Percentiles rank a stretch among this genome's conserved stretches.
Evolutionary conservation across 2,888 invertebrate genomes (phyloP).

Genomic region (Pristionchus arcanus): DNA sequence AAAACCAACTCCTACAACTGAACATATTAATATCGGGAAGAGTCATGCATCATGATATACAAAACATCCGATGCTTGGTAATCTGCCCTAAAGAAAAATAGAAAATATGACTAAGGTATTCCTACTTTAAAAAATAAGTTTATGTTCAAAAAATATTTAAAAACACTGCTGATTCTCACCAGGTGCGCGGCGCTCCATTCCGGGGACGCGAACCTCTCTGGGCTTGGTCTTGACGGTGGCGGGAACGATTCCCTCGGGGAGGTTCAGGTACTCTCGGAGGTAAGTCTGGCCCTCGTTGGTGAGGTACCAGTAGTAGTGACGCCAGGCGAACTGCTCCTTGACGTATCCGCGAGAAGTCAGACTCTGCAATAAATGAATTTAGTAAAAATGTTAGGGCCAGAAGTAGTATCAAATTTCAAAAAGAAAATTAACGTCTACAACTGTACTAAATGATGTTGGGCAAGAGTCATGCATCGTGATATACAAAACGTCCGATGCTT

Average conservation of each 20-base stretch:
- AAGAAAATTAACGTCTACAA: background rate
- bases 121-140: background rate
- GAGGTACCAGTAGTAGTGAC: slow-evolving; percentile 99
- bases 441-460: background rate
- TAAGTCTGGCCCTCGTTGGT: slow-evolving; percentile 99
- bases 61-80: slow-evolving; percentile 32
- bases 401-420: background rate
- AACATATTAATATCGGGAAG: background rate
- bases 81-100: background rate
- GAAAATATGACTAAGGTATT: background rate
- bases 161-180: slow-evolving; percentile 59
- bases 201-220: slow-evolving; percentile 71
- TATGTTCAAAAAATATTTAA: background rate
- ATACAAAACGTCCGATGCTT: slow-evolving; percentile 12
- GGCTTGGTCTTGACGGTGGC: slow-evolving; percentile 94
- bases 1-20: background rate
- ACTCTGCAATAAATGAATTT: slow-evolving; percentile 65
- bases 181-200: slow-evolving; percentile 73
- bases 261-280: slow-evolving; percentile 93
- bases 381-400: background rate
- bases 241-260: slow-evolving; percentile 98
- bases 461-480: slow-evolving; percentile 32
- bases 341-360: slow-evolving; percentile 96
- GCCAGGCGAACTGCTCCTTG: slow-evolving; percentile 99
- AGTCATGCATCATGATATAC: background rate